phyloP scores from a whole-genome alignment of 2,113 vertebrate genomes.

The Carassius carassius region DNA sequence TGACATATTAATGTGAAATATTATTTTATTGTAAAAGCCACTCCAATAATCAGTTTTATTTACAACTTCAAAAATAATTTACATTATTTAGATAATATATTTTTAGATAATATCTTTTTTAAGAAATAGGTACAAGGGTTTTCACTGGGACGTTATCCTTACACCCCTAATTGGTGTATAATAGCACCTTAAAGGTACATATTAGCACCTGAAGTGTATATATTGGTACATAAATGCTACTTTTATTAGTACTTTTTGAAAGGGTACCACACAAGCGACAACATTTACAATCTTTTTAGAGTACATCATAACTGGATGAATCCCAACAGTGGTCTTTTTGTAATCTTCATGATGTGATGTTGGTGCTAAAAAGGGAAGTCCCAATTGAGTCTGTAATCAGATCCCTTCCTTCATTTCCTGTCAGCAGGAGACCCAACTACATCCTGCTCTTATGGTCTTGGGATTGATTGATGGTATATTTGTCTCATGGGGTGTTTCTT shows the following conservation, averaged over 20 bases:
- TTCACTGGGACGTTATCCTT: not conserved
- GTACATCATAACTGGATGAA: not conserved
- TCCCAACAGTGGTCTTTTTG: not conserved
- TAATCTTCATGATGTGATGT: not conserved
- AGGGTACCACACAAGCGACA: not conserved
- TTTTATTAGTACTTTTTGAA: not conserved
- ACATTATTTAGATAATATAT: no score
- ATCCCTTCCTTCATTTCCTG: conserved; percentile 49
- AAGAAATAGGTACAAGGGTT: no score
- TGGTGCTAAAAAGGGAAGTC: conserved; percentile 33
- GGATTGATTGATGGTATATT: conserved; percentile 56
- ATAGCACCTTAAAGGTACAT: not conserved
- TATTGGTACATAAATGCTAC: not conserved
- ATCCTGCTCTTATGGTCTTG: conserved; percentile 38
- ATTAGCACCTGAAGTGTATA: not conserved
- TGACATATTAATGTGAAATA: not conserved
- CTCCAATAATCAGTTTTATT: not conserved
- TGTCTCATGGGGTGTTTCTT: conserved; percentile 42
- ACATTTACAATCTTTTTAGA: no score
- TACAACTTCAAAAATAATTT: not conserved
- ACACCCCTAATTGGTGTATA: not conserved
- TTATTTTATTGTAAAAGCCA: not conserved
- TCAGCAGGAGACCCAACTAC: conserved; percentile 26
- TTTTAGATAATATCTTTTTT: no score
- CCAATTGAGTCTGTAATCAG: conserved; percentile 45